A percentile compares a stretch with the other conserved stretches of the same genome.
These are phyloP conservation scores for Marisa cornuarietis DNA, from an alignment of 1,140 invertebrate genomes.

Conservation along the genomic window DNA sequence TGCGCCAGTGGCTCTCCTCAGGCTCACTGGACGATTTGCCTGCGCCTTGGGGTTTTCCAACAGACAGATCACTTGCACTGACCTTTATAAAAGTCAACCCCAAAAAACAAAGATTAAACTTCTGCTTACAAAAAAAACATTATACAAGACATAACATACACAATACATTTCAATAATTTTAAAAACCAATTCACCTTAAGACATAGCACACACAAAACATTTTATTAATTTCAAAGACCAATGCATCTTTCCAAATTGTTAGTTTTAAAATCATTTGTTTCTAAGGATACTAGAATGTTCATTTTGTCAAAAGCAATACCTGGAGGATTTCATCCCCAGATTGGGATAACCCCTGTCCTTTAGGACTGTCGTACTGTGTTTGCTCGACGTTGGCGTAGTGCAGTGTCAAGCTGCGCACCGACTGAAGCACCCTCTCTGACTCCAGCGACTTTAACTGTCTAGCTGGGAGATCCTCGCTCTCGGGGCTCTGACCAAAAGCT, in stretches of 20 bases:
- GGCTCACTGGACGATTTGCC: conserved; percentile 4
- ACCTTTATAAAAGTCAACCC: background rate
- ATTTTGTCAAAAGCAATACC: conserved; percentile 6
- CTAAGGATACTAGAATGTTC: background rate
- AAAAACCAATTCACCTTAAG: background rate
- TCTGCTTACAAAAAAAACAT: too few relatives aligned
- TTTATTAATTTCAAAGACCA: background rate
- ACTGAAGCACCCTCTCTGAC: conserved; percentile 44
- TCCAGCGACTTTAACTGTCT: conserved; percentile 33
- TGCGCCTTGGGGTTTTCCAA: conserved; percentile 16
- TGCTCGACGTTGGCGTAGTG: conserved; percentile 22
- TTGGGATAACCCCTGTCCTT: conserved; percentile 7
- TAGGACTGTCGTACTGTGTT: conserved; percentile 2
- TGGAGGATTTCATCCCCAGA: conserved; percentile 17
- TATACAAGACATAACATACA: background rate
- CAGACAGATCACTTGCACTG: background rate
- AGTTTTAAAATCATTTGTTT: background rate
- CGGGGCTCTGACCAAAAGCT: conserved; percentile 24
- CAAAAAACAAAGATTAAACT: too few relatives aligned
- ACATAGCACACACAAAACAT: too few relatives aligned
- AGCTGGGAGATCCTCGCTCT: conserved; percentile 33
- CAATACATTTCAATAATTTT: background rate
- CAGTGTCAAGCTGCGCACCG: conserved; percentile 35
- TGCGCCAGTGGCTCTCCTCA: conserved; percentile 45
- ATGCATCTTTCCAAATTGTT: background rate